Base-by-base conservation (phyloP, 2,888 invertebrate genomes). In the Phalangium opilio region DNA sequence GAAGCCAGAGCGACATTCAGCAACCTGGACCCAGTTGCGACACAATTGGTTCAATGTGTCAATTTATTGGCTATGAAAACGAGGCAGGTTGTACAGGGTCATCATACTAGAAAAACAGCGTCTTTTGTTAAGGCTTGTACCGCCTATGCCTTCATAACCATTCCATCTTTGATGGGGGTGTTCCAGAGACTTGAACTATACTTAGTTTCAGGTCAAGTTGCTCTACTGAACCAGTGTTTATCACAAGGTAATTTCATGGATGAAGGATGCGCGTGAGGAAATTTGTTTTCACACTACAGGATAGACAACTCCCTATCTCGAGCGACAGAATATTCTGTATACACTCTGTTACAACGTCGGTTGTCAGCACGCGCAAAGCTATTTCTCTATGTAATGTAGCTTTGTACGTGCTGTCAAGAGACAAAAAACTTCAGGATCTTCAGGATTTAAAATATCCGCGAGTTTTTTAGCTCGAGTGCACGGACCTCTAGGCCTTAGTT, bases 81-180 rank as follows among this genome's bases (percentile, higher is more conserved):
- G 12, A 70, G 74, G 35, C 73, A 70, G 60, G 75, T 81, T 48
- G 77, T 83, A 3, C 76, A 77, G 55, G 81, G 81, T 3, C 75
- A 78, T 60, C 83, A 84, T 60, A 79, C 81, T 1, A 73, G 78
- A 51, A 82, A 83, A 66, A 85, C 85, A 2, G 78, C 79, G 12
- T 80, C 85, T 58, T 83, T 91, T 71, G 83, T 85, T 27, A 78
- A 86, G 61, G 93, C 95, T 2, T 95, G 95, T 70, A 81, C 86
- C 40, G 95, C 96, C 0, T 96, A 86, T 69, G 82, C 83, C 66
- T 95, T 82, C 67, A 91, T 96, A 52, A 95, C 95, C 8, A 84
- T 91, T 64, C 96, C 96, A n/a, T 93, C 93, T 12, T 76, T 96
- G 63, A 77, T 75, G 58, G 81, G 82, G 50, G 74, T 80, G n/a